phyloP scores from a whole-genome alignment of 2,113 vertebrate genomes.

The Stictonetta naevosa region DNA sequence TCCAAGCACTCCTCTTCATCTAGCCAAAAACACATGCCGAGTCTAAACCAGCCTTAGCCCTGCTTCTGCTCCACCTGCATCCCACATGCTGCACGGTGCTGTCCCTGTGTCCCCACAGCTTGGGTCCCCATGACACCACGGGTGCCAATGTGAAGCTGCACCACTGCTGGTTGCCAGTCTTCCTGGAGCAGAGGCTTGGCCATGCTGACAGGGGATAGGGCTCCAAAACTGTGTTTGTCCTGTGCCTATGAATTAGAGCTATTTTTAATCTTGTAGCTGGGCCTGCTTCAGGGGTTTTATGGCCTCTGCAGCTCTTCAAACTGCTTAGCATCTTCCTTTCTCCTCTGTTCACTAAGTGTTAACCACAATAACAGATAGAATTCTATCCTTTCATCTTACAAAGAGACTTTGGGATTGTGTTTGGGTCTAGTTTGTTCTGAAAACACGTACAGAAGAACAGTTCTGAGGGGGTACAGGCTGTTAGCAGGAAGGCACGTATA shows the following conservation, averaged over 20 bases:
- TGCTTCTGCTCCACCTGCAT: neutral
- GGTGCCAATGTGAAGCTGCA: neutral
- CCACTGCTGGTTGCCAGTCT: rapidly evolving
- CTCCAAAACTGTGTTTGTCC: neutral
- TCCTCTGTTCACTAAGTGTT: neutral
- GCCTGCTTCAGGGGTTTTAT: neutral
- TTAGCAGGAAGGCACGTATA: neutral
- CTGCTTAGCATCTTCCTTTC: neutral
- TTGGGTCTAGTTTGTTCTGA: neutral
- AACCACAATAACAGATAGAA: neutral
- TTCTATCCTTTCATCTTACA: neutral
- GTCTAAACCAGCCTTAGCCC: neutral
- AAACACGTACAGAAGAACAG: neutral
- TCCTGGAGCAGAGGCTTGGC: neutral
- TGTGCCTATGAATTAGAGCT: neutral
- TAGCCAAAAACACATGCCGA: neutral
- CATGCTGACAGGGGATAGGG: rapidly evolving
- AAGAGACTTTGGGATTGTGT: neutral
- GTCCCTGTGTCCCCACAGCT: neutral
- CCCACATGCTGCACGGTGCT: neutral
- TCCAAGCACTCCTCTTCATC: neutral
- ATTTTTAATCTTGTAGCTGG: neutral
- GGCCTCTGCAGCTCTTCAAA: neutral
- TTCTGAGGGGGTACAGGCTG: neutral
- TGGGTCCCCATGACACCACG: rapidly evolving